A percentile compares a stretch with the other conserved stretches of the same genome.
Evolutionary conservation across 2,888 invertebrate genomes (phyloP).

Genomic region (Apoda limacodes): DNA sequence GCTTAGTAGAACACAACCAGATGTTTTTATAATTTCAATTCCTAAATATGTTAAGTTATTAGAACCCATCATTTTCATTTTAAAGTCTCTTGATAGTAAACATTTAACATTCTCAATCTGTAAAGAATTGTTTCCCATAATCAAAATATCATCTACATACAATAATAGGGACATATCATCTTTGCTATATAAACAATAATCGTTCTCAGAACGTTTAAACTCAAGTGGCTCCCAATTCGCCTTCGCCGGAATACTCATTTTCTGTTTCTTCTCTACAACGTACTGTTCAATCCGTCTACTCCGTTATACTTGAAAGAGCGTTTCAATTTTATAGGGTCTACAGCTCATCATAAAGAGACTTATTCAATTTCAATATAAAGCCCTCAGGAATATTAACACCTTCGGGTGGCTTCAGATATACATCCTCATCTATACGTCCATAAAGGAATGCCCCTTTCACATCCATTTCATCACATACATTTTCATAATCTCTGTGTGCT

Average conservation of each 20-base stretch:
- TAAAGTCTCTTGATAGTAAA: slow-evolving; percentile 10
- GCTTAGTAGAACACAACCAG: slow-evolving; percentile 1
- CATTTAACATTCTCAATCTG: slow-evolving; percentile 6
- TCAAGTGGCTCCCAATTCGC: too few species aligned
- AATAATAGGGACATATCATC: slow-evolving; percentile 4
- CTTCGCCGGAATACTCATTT: too few species aligned
- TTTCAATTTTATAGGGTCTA: too few species aligned
- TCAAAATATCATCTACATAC: slow-evolving; percentile 18
- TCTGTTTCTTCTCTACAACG: too few species aligned
- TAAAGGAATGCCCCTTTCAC: slow-evolving; percentile 13
- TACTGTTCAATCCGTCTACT: too few species aligned
- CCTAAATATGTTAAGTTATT: slow-evolving; percentile 12
- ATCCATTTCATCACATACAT: slow-evolving; percentile 2
- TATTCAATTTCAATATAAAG: slow-evolving; percentile 11
- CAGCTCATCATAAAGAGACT: slow-evolving; percentile 10
- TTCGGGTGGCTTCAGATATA: slow-evolving; percentile 4
- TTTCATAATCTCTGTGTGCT: slow-evolving; percentile 4
- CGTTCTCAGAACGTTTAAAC: neutral
- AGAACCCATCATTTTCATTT: slow-evolving; percentile 13
- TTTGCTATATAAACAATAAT: neutral
- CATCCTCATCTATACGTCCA: slow-evolving; percentile 1
- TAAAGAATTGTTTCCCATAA: slow-evolving; percentile 4
- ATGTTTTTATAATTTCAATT: slow-evolving; percentile 4
- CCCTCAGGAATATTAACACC: slow-evolving; percentile 9
- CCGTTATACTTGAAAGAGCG: too few species aligned